These are phyloP conservation scores for Hydropsyche betteni DNA, from an alignment of 2,888 invertebrate species.

Conservation along the genomic window DNA sequence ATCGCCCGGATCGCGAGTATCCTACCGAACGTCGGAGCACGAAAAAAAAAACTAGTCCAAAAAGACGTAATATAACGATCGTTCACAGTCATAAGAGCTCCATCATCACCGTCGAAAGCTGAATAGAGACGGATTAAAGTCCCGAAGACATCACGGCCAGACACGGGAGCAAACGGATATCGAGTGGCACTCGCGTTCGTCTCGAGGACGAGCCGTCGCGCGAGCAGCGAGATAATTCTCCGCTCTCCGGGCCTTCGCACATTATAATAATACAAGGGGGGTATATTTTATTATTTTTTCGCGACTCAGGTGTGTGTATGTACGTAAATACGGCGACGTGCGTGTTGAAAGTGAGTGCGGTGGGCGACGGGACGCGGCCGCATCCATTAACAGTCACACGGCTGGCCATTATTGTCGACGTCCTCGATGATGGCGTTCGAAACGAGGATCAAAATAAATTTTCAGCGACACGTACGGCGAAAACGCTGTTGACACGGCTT, in stretches of 20 bases:
- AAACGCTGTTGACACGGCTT: too few relatives aligned
- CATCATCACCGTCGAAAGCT: constrained; percentile 5
- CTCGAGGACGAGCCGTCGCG: constrained; percentile 42
- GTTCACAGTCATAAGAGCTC: constrained; percentile 18
- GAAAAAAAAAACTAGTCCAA: constrained; percentile 39
- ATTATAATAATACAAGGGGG: not conserved
- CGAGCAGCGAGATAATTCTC: too few relatives aligned
- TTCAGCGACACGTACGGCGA: not conserved
- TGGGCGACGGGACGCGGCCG: constrained; percentile 12
- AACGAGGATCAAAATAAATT: constrained; percentile 23
- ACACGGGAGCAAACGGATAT: constrained; percentile 42
- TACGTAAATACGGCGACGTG: not conserved
- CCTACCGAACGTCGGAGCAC: constrained; percentile 10
- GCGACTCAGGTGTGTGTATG: not conserved
- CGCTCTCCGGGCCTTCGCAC: too few relatives aligned
- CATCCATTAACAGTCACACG: constrained; percentile 16
- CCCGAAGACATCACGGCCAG: constrained; percentile 47
- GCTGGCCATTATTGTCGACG: constrained; percentile 23
- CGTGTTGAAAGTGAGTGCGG: not conserved
- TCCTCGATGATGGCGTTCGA: constrained; percentile 20
- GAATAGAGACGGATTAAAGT: constrained; percentile 31
- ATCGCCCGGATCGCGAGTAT: not conserved
- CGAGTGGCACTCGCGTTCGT: constrained; percentile 35
- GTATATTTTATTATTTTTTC: not conserved
- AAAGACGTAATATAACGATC: constrained; percentile 43